Base-by-base conservation (phyloP, 2,888 invertebrate genomes). In the Arctia plantaginis region DNA sequence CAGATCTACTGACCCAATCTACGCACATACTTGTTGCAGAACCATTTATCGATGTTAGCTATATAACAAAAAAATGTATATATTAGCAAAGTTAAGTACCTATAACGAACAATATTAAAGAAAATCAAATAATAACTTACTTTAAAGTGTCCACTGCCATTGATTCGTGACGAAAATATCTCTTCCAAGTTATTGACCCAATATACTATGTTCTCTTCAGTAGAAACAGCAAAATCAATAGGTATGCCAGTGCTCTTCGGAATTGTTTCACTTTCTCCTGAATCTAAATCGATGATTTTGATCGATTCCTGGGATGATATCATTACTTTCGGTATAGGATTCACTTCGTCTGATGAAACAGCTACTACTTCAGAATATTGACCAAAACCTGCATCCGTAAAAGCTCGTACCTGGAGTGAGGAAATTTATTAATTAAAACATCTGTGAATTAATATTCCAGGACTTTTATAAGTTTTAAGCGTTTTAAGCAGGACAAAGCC, bases 1-100 rank as follows among this genome's bases (percentile, higher is more conserved):
- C 94, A 67, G 97, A 97, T 69, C 98, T 96, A 69, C 98, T 97
- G 66, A 99, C 96, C 99, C 99, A 99, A 92, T 99, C 99, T 0
- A 98, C 96, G 3, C 98, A 97, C 41, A 99, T 92, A 77, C 98
- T 97, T 18, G 96, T 93, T 4, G 94, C 95, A 23, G 94, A 91
- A 6, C 93, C 94, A 77, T 95, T 96, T 41, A 94, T 94, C 30
- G 96, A 94, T 67, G 91, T 90, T 71, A 96, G 84, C 96, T 96
- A 66, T 66, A 44, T 23, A 35, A 64, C 23, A 59, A 35, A 27
- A 69, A 51, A 33, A 12, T 20, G n/a, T n/a, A 12, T 10, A 51
- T 12, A 51, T 33, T 23, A n/a, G 27, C 10, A 30, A 59, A 30
- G n/a, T 1, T 23, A 1, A 66, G 39, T 44, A 27, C 27, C 13